Conservation (phyloP, 2,888 invertebrate genomes). For the Hypena proboscidalis region DNA sequence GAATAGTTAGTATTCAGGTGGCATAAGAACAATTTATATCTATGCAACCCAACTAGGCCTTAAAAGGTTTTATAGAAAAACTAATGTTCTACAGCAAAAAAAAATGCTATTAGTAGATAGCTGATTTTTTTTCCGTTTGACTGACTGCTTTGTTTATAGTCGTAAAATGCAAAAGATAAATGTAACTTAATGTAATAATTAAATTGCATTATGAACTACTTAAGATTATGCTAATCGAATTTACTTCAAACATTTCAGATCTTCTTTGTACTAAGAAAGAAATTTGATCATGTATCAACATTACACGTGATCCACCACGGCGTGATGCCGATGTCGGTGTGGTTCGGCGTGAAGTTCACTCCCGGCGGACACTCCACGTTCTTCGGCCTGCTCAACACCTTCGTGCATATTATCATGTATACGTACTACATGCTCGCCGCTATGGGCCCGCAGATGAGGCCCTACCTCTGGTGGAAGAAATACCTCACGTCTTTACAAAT, state of each 20-base stretch:
- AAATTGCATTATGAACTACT: too few species aligned
- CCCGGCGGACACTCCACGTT: slow-evolving; percentile 99
- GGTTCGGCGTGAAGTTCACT: slow-evolving; percentile 98
- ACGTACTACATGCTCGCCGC: slow-evolving; percentile 96
- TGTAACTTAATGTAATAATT: too few species aligned
- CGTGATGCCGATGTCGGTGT: slow-evolving; percentile 98
- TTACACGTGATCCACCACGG: slow-evolving; percentile 98
- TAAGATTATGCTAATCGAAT: too few species aligned
- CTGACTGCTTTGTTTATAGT: too few species aligned
- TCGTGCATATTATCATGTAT: slow-evolving; percentile 99
- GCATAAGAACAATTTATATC: slow-evolving; percentile 11
- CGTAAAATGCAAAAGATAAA: too few species aligned
- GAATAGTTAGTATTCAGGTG: slow-evolving; percentile 16
- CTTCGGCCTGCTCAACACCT: slow-evolving; percentile 97
- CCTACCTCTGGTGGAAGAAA: slow-evolving; percentile 98
- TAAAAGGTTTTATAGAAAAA: neutral
- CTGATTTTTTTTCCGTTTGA: too few species aligned
- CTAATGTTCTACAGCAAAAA: too few species aligned
- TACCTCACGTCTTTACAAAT: slow-evolving; percentile 97
- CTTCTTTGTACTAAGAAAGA: slow-evolving; percentile 98
- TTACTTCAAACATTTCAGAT: too few species aligned
- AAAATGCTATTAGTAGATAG: too few species aligned
- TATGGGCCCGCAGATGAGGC: slow-evolving; percentile 93
- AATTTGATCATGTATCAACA: slow-evolving; percentile 96
- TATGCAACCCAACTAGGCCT: slow-evolving; percentile 6